A percentile compares a stretch with the other conserved stretches of the same genome.
Conservation (phyloP, 2,797 vertebrate genomes). For the Diceros bicornis region DNA sequence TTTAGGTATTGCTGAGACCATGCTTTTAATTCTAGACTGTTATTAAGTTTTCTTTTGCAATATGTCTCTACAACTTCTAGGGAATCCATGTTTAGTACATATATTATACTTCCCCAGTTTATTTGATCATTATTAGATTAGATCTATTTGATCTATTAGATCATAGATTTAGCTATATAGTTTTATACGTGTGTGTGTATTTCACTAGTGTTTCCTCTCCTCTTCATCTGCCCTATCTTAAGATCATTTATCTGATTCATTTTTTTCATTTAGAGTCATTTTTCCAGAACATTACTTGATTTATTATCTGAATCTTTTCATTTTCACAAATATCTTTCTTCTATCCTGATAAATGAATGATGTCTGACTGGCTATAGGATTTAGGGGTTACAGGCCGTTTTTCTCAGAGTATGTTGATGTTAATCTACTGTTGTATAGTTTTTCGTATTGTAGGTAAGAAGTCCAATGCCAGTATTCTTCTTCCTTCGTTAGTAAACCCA, state of each 20-base stretch:
- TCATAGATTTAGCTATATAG: neutral
- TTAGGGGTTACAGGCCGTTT: neutral
- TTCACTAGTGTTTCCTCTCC: neutral
- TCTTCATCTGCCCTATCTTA: neutral
- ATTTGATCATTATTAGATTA: slow-evolving; percentile 14
- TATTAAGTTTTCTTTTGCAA: slow-evolving; percentile 12
- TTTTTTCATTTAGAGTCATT: slow-evolving; percentile 17
- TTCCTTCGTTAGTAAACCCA: slow-evolving; percentile 35
- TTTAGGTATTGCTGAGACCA: slow-evolving; percentile 16
- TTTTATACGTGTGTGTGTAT: neutral
- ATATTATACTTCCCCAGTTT: neutral
- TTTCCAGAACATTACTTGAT: slow-evolving; percentile 29
- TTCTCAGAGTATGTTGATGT: neutral
- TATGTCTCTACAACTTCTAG: neutral
- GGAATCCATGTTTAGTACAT: slow-evolving; percentile 39
- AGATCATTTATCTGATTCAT: neutral
- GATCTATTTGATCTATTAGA: too few species aligned
- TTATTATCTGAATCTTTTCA: slow-evolving; percentile 41
- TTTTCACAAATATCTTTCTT: slow-evolving; percentile 53
- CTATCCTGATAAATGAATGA: neutral
- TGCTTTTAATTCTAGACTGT: slow-evolving; percentile 5
- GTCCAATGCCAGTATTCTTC: slow-evolving; percentile 12
- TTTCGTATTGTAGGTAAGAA: neutral
- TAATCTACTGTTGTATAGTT: slow-evolving; percentile 53
- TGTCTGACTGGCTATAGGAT: neutral